phyloP scores from a whole-genome alignment of 2,113 vertebrate species.

The Ictalurus punctatus region DNA sequence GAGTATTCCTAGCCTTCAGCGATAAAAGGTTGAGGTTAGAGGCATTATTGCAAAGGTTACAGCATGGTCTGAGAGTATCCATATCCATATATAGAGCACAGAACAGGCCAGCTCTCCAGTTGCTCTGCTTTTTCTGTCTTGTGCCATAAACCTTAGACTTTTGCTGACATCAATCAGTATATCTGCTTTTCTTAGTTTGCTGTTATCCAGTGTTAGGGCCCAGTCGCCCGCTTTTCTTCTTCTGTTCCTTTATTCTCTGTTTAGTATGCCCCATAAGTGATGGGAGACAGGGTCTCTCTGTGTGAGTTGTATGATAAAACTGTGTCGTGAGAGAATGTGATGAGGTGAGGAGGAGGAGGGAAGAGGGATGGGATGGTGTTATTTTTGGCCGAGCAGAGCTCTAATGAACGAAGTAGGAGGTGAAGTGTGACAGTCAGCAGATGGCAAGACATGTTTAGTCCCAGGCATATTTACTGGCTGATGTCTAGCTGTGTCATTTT shows the following conservation, averaged over 20 bases:
- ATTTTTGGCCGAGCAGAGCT: constrained; percentile 47
- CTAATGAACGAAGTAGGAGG: constrained; percentile 47
- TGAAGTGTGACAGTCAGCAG: constrained; percentile 43
- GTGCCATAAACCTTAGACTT: constrained; percentile 9
- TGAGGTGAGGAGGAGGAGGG: constrained; percentile 35
- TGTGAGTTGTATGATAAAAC: constrained; percentile 44
- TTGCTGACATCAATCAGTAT: not conserved
- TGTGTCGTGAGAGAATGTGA: constrained; percentile 23
- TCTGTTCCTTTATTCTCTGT: not conserved
- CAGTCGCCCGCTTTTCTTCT: not conserved
- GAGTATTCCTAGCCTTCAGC: not conserved
- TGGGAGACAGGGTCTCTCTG: constrained; percentile 26
- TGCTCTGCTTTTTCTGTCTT: constrained; percentile 1
- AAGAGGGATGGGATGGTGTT: constrained; percentile 49
- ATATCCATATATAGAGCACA: not conserved
- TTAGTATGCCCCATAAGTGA: constrained; percentile 11
- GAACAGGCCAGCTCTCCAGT: not conserved
- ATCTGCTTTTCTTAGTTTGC: constrained; percentile 19
- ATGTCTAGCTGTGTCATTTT: constrained; percentile 20
- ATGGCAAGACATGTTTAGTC: constrained; percentile 43
- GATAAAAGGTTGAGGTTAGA: not conserved
- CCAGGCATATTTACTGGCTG: constrained; percentile 32
- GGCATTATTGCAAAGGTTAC: not conserved
- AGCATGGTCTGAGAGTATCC: not conserved
- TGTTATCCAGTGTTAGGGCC: constrained; percentile 21